Evolutionary conservation across 2,888 invertebrate species (phyloP).

Genomic region (Tiphia femorata): DNA sequence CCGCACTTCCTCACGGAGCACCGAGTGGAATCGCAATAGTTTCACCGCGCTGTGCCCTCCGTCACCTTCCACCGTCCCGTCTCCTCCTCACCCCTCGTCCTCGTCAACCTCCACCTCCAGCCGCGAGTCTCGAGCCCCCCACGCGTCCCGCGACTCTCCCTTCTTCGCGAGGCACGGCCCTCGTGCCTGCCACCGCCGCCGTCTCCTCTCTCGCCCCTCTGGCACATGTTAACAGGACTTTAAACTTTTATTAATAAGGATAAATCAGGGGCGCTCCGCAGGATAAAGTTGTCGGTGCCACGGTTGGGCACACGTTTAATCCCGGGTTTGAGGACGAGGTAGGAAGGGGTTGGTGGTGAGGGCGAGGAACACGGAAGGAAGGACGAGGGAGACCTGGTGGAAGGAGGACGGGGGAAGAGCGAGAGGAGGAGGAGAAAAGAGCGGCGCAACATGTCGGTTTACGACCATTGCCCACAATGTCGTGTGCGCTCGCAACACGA

Average conservation of each 20-base stretch:
- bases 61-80: not conserved
- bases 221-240: slow-evolving; percentile 64
- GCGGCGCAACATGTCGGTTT: slow-evolving; percentile 47
- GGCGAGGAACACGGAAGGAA: not conserved
- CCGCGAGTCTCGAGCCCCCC: slow-evolving; percentile 5
- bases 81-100: not conserved
- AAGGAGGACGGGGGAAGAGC: slow-evolving; percentile 34
- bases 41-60: not conserved
- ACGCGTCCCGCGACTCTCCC: slow-evolving; percentile 13
- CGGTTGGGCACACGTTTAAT: slow-evolving; percentile 42
- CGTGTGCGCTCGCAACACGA: slow-evolving; percentile 46
- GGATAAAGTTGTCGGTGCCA: slow-evolving; percentile 64
- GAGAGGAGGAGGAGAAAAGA: slow-evolving; percentile 21
- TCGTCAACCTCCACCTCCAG: not conserved
- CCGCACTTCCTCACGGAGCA: slow-evolving; percentile 10
- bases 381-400: slow-evolving; percentile 21
- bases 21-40: slow-evolving; percentile 27
- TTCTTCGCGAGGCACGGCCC: slow-evolving; percentile 12
- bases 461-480: slow-evolving; percentile 57
- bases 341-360: too few species aligned
- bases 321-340: too few species aligned
- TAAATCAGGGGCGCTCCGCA: slow-evolving; percentile 66
- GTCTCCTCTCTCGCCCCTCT: slow-evolving; percentile 26
- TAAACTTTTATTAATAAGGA: slow-evolving; percentile 67
- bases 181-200: slow-evolving; percentile 11